These are phyloP conservation scores for Tragopan temminckii DNA, from an alignment of 2,797 vertebrate species.

Conservation along the genomic window DNA sequence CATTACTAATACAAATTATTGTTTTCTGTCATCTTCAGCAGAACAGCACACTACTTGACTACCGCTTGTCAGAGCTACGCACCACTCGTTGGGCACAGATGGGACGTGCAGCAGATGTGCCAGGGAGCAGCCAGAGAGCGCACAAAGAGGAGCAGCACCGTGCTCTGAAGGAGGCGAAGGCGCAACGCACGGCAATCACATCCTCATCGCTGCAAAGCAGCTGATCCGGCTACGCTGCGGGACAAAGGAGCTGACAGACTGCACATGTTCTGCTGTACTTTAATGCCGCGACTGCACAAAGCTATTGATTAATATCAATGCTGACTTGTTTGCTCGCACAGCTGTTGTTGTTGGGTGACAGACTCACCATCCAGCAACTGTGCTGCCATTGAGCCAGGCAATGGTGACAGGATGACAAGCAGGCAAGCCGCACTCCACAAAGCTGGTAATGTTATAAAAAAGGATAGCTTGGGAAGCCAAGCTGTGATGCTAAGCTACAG, in stretches of 20 bases:
- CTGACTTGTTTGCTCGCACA: conserved; percentile 42
- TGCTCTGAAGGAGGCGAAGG: not conserved
- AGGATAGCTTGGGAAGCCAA: conserved; percentile 11
- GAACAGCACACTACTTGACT: not conserved
- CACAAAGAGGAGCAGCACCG: not conserved
- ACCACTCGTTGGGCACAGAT: not conserved
- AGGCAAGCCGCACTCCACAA: not conserved
- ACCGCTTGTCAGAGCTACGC: not conserved
- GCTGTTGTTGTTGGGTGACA: not conserved
- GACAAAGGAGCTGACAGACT: conserved; percentile 52
- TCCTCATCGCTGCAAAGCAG: not conserved
- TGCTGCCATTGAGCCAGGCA: not conserved
- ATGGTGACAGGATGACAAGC: not conserved
- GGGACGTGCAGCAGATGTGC: not conserved
- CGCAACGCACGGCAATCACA: not conserved
- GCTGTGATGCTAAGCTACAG: not conserved
- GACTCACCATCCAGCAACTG: not conserved
- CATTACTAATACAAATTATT: conserved; percentile 42
- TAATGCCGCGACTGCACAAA: not conserved
- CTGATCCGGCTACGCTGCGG: not conserved
- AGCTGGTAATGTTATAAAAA: not conserved
- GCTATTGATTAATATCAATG: conserved; percentile 26
- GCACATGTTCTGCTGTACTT: conserved; percentile 11
- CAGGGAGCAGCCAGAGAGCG: conserved; percentile 7
- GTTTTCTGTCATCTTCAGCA: conserved; percentile 8